Conservation (phyloP, 2,797 vertebrate species). For the Notamacropus eugenii region DNA sequence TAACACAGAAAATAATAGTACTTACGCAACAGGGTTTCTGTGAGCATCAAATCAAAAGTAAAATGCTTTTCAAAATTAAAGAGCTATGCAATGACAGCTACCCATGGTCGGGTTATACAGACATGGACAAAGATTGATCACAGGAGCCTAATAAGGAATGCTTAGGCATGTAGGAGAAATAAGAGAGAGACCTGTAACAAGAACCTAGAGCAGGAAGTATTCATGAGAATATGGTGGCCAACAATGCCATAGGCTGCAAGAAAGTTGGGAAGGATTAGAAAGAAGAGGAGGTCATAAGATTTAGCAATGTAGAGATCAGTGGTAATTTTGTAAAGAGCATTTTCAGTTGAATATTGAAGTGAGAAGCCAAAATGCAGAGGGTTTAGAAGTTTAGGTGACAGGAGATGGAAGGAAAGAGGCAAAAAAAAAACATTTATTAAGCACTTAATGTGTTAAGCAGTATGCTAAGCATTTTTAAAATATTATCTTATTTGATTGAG, state of each 20-base stretch:
- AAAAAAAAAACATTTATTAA: background rate
- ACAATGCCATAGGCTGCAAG: background rate
- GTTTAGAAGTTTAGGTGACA: background rate
- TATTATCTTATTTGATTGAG: background rate
- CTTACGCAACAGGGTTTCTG: background rate
- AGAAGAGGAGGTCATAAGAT: background rate
- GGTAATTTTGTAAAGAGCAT: background rate
- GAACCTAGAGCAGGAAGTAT: background rate
- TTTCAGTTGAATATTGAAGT: background rate
- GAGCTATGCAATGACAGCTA: background rate
- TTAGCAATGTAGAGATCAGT: background rate
- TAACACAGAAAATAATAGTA: background rate
- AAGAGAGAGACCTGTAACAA: background rate
- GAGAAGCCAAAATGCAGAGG: background rate
- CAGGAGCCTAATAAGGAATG: background rate
- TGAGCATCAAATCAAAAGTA: background rate
- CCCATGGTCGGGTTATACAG: background rate
- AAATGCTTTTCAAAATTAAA: background rate
- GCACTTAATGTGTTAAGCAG: background rate
- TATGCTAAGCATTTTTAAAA: background rate
- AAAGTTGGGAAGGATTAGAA: background rate
- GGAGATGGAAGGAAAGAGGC: background rate
- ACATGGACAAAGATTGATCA: background rate
- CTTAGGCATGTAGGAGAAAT: background rate
- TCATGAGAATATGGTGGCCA: background rate